These are phyloP conservation scores for human (Homo sapiens) DNA, from an alignment of 2,113 vertebrate genomes.

Conservation along the genomic window DNA sequence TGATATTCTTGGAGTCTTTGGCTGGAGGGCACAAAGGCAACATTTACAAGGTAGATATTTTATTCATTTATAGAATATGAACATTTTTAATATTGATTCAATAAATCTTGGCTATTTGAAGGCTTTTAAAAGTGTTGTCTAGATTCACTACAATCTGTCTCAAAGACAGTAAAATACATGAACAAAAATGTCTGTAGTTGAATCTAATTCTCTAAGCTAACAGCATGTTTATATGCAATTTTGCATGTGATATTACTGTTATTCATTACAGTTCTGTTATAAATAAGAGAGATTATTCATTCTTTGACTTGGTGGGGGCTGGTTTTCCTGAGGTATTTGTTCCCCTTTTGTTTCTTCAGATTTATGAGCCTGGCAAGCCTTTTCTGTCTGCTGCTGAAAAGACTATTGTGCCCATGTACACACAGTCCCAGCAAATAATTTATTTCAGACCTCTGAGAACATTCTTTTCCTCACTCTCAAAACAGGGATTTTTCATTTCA, in stretches of 20 bases:
- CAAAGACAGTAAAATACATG: not conserved
- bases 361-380: constrained; percentile 75
- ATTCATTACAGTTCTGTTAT: not conserved
- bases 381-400: constrained; percentile 76
- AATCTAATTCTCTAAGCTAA: not conserved
- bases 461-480: constrained; percentile 42
- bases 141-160: not conserved
- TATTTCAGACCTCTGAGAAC: constrained; percentile 45
- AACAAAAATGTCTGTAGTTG: not conserved
- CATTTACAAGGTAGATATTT: not conserved
- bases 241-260: constrained; percentile 28
- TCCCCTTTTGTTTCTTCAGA: constrained; percentile 51
- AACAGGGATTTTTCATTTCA: constrained; percentile 55
- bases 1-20: not conserved
- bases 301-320: constrained; percentile 43
- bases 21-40: rapidly evolving
- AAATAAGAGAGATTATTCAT: constrained; percentile 24
- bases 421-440: constrained; percentile 63
- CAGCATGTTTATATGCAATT: not conserved
- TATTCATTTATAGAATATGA: not conserved
- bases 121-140: not conserved
- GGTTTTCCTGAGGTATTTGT: constrained; percentile 19
- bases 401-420: constrained; percentile 66
- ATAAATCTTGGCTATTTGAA: not conserved
- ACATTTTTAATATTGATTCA: not conserved